Percentiles rank a stretch among this genome's conserved stretches.
phyloP scores from a whole-genome alignment of 2,113 vertebrate genomes.

The Bungarus multicinctus region DNA sequence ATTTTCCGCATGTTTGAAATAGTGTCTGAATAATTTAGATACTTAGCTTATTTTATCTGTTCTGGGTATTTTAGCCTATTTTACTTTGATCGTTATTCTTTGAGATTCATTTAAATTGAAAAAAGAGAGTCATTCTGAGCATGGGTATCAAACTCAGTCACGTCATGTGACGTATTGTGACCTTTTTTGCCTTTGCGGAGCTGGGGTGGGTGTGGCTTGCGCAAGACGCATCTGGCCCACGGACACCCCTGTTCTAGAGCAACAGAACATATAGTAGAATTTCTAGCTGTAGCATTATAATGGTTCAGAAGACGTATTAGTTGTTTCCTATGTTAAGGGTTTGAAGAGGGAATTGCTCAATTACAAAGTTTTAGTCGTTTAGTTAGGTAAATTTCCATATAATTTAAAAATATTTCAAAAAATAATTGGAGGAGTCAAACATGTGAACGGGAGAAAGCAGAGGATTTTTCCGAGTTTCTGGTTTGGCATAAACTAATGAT shows the following conservation, averaged over 20 bases:
- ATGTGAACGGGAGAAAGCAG: fast-evolving
- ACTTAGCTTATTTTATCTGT: neutral
- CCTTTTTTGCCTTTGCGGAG: too few species aligned
- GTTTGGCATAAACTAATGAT: neutral
- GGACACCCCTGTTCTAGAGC: neutral
- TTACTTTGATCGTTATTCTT: neutral
- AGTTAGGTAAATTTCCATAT: neutral
- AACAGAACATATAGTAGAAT: neutral
- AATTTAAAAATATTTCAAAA: neutral
- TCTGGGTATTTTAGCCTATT: neutral
- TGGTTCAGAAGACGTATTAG: neutral
- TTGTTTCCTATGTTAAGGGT: neutral
- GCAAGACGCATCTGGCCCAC: too few species aligned
- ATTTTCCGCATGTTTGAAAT: slow-evolving; percentile 4
- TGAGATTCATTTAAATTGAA: neutral
- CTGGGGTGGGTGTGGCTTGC: too few species aligned
- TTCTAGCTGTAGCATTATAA: neutral
- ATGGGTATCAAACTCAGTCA: too few species aligned
- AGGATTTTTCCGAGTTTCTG: neutral
- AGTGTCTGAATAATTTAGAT: neutral
- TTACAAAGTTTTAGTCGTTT: neutral
- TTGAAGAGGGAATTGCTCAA: neutral
- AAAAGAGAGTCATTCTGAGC: neutral
- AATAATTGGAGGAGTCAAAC: neutral
- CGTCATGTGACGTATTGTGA: too few species aligned